Conservation (phyloP, 1,140 invertebrate genomes). For the Cardiocondyla obscurior region DNA sequence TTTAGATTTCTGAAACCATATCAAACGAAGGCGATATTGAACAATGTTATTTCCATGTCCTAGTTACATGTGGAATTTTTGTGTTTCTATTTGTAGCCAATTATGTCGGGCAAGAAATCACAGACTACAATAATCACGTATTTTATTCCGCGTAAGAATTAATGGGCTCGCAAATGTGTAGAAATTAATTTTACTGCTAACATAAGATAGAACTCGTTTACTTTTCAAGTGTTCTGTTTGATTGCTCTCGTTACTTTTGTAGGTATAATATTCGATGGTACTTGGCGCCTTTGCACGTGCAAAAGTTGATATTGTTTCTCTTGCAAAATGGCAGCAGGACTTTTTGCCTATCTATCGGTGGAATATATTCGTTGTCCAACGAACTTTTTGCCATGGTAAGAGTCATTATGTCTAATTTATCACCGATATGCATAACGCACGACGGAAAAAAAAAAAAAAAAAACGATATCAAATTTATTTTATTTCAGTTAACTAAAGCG, state of each 20-base stretch:
- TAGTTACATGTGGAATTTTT: not conserved
- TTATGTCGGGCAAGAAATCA: not conserved
- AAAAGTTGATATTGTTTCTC: not conserved
- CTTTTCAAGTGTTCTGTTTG: not conserved
- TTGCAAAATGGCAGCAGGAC: not conserved
- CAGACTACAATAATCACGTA: not conserved
- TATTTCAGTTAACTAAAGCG: not conserved
- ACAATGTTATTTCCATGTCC: not conserved
- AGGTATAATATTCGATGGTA: conserved; percentile 12
- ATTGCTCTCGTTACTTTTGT: not conserved
- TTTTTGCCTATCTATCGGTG: not conserved
- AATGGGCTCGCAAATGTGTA: not conserved
- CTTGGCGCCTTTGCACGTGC: not conserved
- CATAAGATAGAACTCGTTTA: not conserved
- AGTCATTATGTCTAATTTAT: not conserved
- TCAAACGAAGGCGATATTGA: not conserved
- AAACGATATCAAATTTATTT: not conserved
- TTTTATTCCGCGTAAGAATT: not conserved
- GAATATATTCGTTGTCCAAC: not conserved
- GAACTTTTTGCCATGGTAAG: not conserved
- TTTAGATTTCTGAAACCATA: not conserved
- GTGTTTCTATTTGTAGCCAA: not conserved
- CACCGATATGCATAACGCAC: too few species aligned
- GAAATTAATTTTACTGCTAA: too few species aligned
- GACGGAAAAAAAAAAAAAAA: too few species aligned